Evolutionary conservation across 2,113 vertebrate species (phyloP).

Genomic region (Corydoras maculifer): DNA sequence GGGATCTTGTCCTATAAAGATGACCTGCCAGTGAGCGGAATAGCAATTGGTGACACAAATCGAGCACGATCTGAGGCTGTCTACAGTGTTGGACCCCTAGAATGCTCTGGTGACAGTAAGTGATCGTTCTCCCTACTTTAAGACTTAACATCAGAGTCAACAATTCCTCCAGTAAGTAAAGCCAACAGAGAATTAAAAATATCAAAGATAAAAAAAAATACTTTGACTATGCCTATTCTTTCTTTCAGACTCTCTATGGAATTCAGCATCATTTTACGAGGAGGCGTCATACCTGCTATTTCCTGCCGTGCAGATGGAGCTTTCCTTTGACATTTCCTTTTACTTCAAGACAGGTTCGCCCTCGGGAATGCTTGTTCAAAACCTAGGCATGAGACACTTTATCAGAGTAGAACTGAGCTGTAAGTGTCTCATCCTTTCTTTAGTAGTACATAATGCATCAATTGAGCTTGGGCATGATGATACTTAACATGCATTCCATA

Average conservation of each 20-base stretch:
- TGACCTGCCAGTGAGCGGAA: constrained; percentile 80
- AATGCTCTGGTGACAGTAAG: constrained; percentile 85
- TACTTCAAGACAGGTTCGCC: constrained; percentile 76
- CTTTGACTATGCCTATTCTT: not conserved
- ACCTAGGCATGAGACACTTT: constrained; percentile 76
- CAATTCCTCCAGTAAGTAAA: constrained; percentile 11
- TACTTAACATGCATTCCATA: too few species aligned
- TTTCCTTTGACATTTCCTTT: constrained; percentile 77
- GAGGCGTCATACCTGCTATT: constrained; percentile 78
- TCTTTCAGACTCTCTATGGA: constrained; percentile 77
- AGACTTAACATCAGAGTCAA: constrained; percentile 1
- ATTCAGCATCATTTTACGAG: constrained; percentile 74
- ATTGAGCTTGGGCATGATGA: too few species aligned
- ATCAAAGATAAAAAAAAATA: not conserved
- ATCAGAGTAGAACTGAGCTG: constrained; percentile 77
- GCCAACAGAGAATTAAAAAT: constrained; percentile 10
- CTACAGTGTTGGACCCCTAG: constrained; percentile 76
- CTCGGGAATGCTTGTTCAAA: constrained; percentile 78
- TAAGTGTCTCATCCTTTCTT: constrained; percentile 58
- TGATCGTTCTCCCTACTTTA: constrained; percentile 44
- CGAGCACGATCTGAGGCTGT: constrained; percentile 77
- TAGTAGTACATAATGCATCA: not conserved
- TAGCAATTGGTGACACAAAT: constrained; percentile 80
- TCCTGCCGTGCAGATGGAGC: constrained; percentile 70
- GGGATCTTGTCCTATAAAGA: constrained; percentile 80